Evolutionary conservation across 2,888 invertebrate species (phyloP).

Genomic region (Perizoma affinitatum): DNA sequence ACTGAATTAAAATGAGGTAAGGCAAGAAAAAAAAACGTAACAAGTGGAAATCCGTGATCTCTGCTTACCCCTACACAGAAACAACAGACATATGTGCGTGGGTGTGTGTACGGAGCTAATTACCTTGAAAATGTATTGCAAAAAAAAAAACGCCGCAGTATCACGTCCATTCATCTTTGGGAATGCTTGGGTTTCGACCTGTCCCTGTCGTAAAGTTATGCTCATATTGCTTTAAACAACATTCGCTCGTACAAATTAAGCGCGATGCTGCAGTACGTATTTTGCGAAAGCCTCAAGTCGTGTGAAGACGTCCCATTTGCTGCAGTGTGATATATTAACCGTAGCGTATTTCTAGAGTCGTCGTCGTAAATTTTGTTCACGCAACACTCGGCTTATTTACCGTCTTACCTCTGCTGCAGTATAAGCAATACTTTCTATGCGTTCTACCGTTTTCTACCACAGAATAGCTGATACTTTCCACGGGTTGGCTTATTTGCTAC

Average conservation of each 20-base stretch:
- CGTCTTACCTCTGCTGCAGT: conserved; percentile 37
- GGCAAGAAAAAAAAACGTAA: no score
- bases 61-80: no score
- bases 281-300: conserved; percentile 36
- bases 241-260: conserved; percentile 12
- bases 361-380: conserved; percentile 44
- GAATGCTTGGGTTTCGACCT: background rate
- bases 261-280: conserved; percentile 34
- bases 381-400: conserved; percentile 41
- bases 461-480: conserved; percentile 12
- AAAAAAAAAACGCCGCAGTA: no score
- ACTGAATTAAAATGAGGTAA: no score
- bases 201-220: background rate
- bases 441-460: conserved; percentile 11
- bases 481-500: conserved; percentile 1
- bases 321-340: conserved; percentile 48
- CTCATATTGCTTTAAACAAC: background rate
- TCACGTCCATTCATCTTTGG: background rate
- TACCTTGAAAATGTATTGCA: no score
- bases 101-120: no score
- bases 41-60: no score
- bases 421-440: conserved; percentile 18
- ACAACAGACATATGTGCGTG: no score
- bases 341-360: conserved; percentile 36
- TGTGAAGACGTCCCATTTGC: conserved; percentile 36